phyloP scores from a whole-genome alignment of 35 echinoderm and acorn worm species.

The Ophioderma brevispina region DNA sequence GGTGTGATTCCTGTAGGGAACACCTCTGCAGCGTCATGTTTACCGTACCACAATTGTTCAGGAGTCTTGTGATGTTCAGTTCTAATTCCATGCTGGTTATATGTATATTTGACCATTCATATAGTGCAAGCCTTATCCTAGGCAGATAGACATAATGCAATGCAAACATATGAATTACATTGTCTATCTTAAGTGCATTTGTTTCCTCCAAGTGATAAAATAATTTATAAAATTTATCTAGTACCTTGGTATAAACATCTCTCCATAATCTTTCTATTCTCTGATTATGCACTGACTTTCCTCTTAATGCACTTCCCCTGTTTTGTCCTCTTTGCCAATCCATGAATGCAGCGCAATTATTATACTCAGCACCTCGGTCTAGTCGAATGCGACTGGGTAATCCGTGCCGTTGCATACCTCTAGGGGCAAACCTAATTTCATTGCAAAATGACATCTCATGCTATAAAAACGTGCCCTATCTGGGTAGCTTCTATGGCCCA shows the following conservation, averaged over 20 bases:
- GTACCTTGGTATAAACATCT: constrained; percentile 8
- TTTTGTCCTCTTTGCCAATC: neutral
- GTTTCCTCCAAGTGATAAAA: constrained; percentile 36
- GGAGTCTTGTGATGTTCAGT: neutral
- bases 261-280: neutral
- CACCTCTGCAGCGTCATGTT: too few species aligned
- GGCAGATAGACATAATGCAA: constrained; percentile 35
- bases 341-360: neutral
- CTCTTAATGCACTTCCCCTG: neutral
- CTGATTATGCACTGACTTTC: neutral
- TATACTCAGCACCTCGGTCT: neutral
- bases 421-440: too few species aligned
- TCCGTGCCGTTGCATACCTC: neutral
- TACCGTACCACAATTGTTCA: neutral
- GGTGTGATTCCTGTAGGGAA: too few species aligned
- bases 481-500: too few species aligned
- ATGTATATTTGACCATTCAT: neutral
- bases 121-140: neutral
- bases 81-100: constrained; percentile 30
- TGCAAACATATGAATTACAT: constrained; percentile 8
- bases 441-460: too few species aligned
- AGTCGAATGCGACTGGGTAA: neutral
- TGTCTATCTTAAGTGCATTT: neutral
- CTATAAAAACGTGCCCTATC: too few species aligned
- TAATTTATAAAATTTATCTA: constrained; percentile 9